Evolutionary conservation across 2,888 invertebrate genomes (phyloP).

Genomic region (Ellobium chinense): DNA sequence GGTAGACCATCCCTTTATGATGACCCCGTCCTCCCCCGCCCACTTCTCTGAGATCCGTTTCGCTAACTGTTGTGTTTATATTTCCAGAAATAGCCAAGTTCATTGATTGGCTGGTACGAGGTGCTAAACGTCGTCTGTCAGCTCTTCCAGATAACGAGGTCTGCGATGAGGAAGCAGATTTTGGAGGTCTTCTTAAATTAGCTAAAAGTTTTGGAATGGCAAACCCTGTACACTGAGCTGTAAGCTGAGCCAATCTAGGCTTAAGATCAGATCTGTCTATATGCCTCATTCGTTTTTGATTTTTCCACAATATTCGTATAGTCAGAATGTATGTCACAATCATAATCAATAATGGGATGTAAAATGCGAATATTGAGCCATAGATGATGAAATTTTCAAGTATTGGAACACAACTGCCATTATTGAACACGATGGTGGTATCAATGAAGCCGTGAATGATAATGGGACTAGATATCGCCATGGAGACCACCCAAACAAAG

Average conservation of each 20-base stretch:
- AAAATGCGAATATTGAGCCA: constrained; percentile 96
- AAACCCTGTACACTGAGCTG: constrained; percentile 50
- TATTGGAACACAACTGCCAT: constrained; percentile 69
- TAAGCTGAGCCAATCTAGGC: constrained; percentile 48
- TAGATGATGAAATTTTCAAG: constrained; percentile 82
- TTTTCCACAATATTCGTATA: constrained; percentile 90
- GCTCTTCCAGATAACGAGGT: neutral
- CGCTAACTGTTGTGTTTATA: neutral
- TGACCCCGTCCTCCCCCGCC: neutral
- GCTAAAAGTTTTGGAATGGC: constrained; percentile 48
- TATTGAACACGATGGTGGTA: constrained; percentile 65
- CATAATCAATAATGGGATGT: constrained; percentile 97
- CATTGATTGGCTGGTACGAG: neutral
- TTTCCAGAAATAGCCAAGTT: neutral
- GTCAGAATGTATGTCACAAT: constrained; percentile 95
- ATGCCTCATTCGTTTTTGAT: constrained; percentile 79
- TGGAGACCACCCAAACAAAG: constrained; percentile 94
- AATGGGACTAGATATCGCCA: constrained; percentile 80
- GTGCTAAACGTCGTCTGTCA: neutral
- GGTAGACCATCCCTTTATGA: neutral
- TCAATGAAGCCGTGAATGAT: constrained; percentile 73
- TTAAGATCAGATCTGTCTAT: constrained; percentile 57
- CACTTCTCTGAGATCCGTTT: neutral
- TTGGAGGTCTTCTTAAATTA: neutral
- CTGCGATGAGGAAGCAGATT: neutral